Percentiles rank a stretch among this genome's conserved stretches.
Evolutionary conservation across 2,113 vertebrate species (phyloP).

Genomic region (Trichomycterus rosablanca): DNA sequence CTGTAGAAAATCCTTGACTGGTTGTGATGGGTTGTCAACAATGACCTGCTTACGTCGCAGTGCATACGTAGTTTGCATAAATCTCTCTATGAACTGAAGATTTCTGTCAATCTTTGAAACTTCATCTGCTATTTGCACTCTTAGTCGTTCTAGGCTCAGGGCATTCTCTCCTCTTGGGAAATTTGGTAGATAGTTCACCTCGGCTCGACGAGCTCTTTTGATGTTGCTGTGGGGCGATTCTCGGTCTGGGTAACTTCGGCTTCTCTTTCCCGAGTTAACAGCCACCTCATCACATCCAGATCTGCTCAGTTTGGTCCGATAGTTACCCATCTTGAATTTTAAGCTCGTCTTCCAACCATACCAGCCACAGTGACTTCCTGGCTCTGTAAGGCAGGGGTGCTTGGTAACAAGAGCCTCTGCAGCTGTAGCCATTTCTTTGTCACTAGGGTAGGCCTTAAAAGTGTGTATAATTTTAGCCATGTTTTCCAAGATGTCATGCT

Average conservation of each 20-base stretch:
- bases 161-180: slow-evolving; percentile 18
- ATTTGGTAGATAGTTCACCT: slow-evolving; percentile 30
- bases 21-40: slow-evolving; percentile 5
- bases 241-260: slow-evolving; percentile 12
- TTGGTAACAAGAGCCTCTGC: slow-evolving; percentile 29
- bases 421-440: slow-evolving; percentile 3
- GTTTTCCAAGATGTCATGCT: slow-evolving; percentile 6
- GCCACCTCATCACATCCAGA: slow-evolving; percentile 30
- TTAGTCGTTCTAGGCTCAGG: slow-evolving; percentile 22
- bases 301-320: slow-evolving; percentile 10
- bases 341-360: slow-evolving; percentile 32
- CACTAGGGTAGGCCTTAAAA: slow-evolving; percentile 26
- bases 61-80: slow-evolving; percentile 32
- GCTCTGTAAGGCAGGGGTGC: slow-evolving; percentile 37
- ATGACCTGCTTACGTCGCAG: slow-evolving; percentile 27
- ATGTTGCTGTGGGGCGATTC: slow-evolving; percentile 23
- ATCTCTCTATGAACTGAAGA: slow-evolving; percentile 3
- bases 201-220: slow-evolving; percentile 10
- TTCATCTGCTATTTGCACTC: slow-evolving; percentile 26
- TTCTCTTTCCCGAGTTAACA: slow-evolving; percentile 22
- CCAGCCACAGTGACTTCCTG: slow-evolving; percentile 31
- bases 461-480: slow-evolving; percentile 17
- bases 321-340: slow-evolving; percentile 39
- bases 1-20: slow-evolving; percentile 20
- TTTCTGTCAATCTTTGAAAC: slow-evolving; percentile 22